Base-by-base conservation (phyloP, 1,140 invertebrate genomes). In the Cephus cinctus region DNA sequence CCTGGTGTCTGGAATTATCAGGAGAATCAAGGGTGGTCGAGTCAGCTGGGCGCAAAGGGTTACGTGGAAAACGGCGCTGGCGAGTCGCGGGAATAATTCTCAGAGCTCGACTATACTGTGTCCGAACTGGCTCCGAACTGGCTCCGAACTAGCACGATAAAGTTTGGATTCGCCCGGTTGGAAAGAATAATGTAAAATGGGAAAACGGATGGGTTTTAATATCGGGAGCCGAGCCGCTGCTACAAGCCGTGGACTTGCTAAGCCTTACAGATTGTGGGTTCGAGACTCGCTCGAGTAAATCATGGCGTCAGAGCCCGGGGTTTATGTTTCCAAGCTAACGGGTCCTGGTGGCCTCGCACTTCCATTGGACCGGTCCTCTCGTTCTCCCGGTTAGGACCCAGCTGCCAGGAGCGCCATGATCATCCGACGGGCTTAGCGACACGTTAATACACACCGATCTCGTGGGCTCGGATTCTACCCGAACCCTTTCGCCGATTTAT, bases 121-220 rank as follows among this genome's bases (percentile, higher is more conserved):
- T n/a, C n/a, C n/a, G n/a, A n/a, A n/a, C n/a, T n/a, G n/a, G n/a
- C n/a, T n/a, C n/a, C n/a, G n/a, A n/a, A n/a, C n/a, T n/a, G n/a
- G n/a, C n/a, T n/a, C n/a, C n/a, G n/a, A n/a, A n/a, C n/a, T n/a
- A n/a, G n/a, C n/a, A n/a, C n/a, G n/a, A n/a, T n/a, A n/a, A n/a
- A n/a, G n/a, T n/a, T n/a, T n/a, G n/a, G n/a, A n/a, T n/a, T n/a
- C n/a, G n/a, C n/a, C n/a, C n/a, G n/a, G n/a, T n/a, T n/a, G n/a
- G n/a, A n/a, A n/a, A n/a, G n/a, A n/a, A n/a, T n/a, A n/a, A n/a
- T n/a, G n/a, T n/a, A n/a, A n/a, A n/a, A n/a, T n/a, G 46, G 38
- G 55, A 61, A 61, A 71, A 70, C 54, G 58, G 57, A 71, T 71
- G 63, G 63, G 61, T 71, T 69, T 71, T 67, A 69, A 71, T 71